Evolutionary conservation across 2,888 invertebrate species (phyloP).

Genomic region (Chymomyza fuscimana): DNA sequence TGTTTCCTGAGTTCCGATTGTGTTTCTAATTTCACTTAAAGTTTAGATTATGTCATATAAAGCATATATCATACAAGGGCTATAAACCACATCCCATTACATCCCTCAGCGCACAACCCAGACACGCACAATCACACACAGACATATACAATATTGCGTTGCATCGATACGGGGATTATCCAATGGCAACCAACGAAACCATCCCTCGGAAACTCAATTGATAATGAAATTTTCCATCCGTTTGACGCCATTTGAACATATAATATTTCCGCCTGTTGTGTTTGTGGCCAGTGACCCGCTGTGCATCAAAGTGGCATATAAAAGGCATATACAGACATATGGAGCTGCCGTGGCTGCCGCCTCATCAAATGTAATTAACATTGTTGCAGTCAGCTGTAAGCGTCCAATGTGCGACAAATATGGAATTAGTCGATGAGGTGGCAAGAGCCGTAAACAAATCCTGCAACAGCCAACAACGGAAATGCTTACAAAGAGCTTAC

Average conservation of each 20-base stretch:
- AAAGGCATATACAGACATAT: neutral
- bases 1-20: neutral
- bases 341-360: neutral
- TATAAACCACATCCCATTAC: neutral
- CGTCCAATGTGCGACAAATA: conserved; percentile 15
- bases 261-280: conserved; percentile 28
- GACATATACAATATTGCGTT: conserved; percentile 27
- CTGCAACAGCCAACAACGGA: neutral
- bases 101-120: neutral
- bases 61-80: neutral
- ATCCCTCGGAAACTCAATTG: conserved; percentile 15
- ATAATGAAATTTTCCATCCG: conserved; percentile 36
- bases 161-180: conserved; percentile 55
- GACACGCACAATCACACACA: neutral
- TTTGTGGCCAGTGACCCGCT: conserved; percentile 39
- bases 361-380: conserved; percentile 42
- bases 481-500: conserved; percentile 57
- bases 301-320: conserved; percentile 22
- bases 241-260: neutral
- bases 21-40: neutral
- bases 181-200: conserved; percentile 58
- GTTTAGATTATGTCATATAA: neutral
- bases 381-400: conserved; percentile 24
- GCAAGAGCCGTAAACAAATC: neutral
- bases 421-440: conserved; percentile 8